A percentile compares a stretch with the other conserved stretches of the same genome.
These are phyloP conservation scores for Rhopilema esculentum DNA, from an alignment of 30 jellyfish, hydroid and myxozoan species.

Conservation along the genomic window DNA sequence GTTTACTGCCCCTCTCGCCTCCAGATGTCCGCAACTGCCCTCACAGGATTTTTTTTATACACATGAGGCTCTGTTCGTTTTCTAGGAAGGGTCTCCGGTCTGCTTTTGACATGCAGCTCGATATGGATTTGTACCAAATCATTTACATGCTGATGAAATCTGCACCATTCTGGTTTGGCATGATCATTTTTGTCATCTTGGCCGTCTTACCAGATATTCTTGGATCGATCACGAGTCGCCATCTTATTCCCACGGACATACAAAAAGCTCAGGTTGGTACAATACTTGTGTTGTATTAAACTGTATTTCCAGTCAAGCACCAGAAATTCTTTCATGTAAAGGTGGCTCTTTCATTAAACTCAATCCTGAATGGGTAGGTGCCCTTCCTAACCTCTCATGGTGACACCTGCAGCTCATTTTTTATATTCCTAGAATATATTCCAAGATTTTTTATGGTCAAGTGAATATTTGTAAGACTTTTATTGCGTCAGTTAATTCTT, in stretches of 20 bases:
- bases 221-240: conserved; percentile 46
- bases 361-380: no score
- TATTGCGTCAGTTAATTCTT: no score
- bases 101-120: conserved; percentile 70
- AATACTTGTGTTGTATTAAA: neutral
- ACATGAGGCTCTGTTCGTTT: neutral
- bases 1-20: no score
- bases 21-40: no score
- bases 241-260: conserved; percentile 54
- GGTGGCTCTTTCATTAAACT: no score
- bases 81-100: conserved; percentile 78
- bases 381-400: no score
- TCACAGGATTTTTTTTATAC: no score
- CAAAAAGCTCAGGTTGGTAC: conserved; percentile 75
- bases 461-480: no score
- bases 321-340: no score
- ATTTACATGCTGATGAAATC: conserved; percentile 68
- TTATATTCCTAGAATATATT: no score
- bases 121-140: conserved; percentile 74
- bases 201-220: conserved; percentile 75
- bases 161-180: conserved; percentile 74
- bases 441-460: no score
- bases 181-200: conserved; percentile 35
- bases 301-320: neutral
- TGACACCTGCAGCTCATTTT: no score